Conservation (phyloP, 2,113 vertebrate genomes). For the Brevimyrus niger region DNA sequence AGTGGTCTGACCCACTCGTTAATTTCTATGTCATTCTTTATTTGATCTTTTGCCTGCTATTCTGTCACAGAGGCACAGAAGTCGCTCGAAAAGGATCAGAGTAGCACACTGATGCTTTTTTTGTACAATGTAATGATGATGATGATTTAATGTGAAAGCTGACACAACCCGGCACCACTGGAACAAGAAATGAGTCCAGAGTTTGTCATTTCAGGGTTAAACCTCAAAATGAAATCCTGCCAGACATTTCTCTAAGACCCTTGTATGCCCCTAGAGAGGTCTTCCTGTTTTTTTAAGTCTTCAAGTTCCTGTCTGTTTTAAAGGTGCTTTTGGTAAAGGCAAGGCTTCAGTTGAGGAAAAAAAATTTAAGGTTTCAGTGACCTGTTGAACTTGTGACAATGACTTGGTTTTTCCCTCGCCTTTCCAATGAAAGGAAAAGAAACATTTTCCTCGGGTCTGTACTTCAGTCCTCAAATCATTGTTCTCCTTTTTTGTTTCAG, state of each 20-base stretch:
- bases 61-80: neutral
- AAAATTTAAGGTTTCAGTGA: neutral
- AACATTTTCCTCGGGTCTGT: neutral
- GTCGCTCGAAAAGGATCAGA: too few relatives aligned
- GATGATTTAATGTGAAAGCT: neutral
- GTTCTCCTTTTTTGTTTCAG: slow-evolving; percentile 37
- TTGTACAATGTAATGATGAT: neutral
- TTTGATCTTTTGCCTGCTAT: neutral
- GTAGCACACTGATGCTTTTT: neutral
- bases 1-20: neutral
- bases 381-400: neutral
- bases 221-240: neutral
- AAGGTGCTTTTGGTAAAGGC: neutral
- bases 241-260: neutral
- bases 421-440: neutral
- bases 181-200: neutral
- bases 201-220: neutral
- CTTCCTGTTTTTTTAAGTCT: neutral
- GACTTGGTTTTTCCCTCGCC: neutral
- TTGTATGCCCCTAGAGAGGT: neutral
- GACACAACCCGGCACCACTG: neutral
- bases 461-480: neutral
- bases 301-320: neutral
- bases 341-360: neutral
- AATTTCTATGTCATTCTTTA: neutral